Percentiles rank a stretch among this genome's conserved stretches.
Evolutionary conservation across 1,140 invertebrate genomes (phyloP).

Genomic region (Drosophila prosaltans): DNA sequence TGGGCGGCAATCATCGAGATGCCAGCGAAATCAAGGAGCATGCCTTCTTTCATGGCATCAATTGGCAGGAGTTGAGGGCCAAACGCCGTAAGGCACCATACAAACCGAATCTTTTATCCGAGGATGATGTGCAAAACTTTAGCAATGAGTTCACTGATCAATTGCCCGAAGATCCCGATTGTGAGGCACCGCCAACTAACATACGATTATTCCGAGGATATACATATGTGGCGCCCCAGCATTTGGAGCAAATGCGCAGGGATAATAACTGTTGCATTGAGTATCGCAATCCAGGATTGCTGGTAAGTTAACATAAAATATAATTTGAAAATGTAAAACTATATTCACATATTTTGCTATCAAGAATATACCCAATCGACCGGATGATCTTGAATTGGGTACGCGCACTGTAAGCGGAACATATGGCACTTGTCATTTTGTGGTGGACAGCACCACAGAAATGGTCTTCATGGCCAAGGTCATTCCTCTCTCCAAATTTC

Average conservation of each 20-base stretch:
- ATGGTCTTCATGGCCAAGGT: slow-evolving; percentile 86
- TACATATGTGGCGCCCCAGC: slow-evolving; percentile 97
- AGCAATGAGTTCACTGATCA: slow-evolving; percentile 97
- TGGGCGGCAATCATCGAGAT: slow-evolving; percentile 92
- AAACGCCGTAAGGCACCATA: slow-evolving; percentile 92
- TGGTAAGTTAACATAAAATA: slow-evolving; percentile 31
- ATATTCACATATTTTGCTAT: neutral
- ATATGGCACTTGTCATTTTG: slow-evolving; percentile 73
- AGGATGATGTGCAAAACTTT: slow-evolving; percentile 97
- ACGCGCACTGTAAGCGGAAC: slow-evolving; percentile 44
- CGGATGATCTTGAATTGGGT: slow-evolving; percentile 67
- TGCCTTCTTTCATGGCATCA: slow-evolving; percentile 91
- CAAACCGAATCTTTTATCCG: slow-evolving; percentile 90
- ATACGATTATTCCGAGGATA: slow-evolving; percentile 96
- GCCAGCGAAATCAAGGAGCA: slow-evolving; percentile 94
- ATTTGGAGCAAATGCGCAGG: slow-evolving; percentile 63
- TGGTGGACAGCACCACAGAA: slow-evolving; percentile 49
- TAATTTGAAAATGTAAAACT: neutral
- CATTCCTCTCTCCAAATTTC: slow-evolving; percentile 88
- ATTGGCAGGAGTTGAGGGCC: slow-evolving; percentile 90
- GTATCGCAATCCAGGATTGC: slow-evolving; percentile 63
- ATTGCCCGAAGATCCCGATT: slow-evolving; percentile 94
- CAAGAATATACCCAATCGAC: slow-evolving; percentile 57
- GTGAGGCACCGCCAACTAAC: slow-evolving; percentile 91
- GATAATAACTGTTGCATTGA: slow-evolving; percentile 62